Percentiles rank a stretch among this genome's conserved stretches.
These are phyloP conservation scores for Lophotis ruficrista DNA, from an alignment of 2,113 vertebrate species.

Conservation along the genomic window DNA sequence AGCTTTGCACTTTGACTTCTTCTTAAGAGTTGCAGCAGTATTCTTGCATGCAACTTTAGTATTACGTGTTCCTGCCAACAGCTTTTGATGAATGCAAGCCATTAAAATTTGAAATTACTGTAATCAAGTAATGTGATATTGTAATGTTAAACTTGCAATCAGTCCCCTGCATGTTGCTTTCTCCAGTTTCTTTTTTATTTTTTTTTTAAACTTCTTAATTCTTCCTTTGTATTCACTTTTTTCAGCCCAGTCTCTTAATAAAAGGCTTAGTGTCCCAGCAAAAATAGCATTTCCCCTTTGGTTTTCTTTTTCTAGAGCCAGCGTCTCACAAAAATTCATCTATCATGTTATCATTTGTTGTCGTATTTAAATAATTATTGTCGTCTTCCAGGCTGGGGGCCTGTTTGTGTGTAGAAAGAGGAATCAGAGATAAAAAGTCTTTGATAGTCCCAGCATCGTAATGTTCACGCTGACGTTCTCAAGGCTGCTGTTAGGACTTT, in stretches of 20 bases:
- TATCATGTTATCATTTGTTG: not conserved
- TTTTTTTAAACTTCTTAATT: not conserved
- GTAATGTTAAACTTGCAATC: conserved; percentile 44
- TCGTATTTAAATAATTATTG: not conserved
- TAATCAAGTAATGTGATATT: conserved; percentile 44
- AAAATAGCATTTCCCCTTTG: not conserved
- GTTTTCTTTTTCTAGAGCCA: not conserved
- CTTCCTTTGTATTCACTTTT: conserved; percentile 21
- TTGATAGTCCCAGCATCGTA: not conserved
- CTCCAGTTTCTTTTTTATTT: not conserved
- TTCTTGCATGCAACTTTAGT: conserved; percentile 1
- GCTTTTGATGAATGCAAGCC: conserved; percentile 49
- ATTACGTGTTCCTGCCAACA: conserved; percentile 9
- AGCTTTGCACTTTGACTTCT: conserved; percentile 10
- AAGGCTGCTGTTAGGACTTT: not conserved
- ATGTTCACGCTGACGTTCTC: not conserved
- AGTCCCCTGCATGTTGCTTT: conserved; percentile 29
- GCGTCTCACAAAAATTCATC: not conserved
- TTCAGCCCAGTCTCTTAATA: not conserved
- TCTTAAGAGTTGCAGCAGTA: not conserved
- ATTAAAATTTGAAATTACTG: conserved; percentile 45
- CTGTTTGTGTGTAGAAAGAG: not conserved
- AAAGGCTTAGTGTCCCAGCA: not conserved
- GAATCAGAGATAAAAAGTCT: not conserved
- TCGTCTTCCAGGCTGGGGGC: not conserved